Base-by-base conservation (phyloP, 2,888 invertebrate genomes). In the Scrobipalpa atriplicella region DNA sequence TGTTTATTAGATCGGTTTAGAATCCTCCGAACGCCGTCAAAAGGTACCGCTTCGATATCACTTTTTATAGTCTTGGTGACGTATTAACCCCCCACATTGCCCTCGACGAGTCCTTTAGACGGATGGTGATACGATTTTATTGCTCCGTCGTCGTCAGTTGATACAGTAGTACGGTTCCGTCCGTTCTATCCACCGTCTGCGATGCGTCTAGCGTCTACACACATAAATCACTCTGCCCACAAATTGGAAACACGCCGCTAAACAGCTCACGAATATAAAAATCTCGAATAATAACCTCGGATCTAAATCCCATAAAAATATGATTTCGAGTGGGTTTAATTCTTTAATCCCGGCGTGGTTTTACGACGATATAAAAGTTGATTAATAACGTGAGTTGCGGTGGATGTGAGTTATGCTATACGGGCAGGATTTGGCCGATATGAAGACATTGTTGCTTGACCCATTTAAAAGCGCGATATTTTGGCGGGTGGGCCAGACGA, bases 241-340 rank as follows among this genome's bases (percentile, higher is more conserved):
- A 86, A 88, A 91, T 90, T 89, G 84, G 87, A 89, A 88, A 85
- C 83, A 78, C 79, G 82, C 82, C 82, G 81, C 84, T 83, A 81
- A 87, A 85, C 83, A 82, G 78, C 86, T 81, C 79, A 77, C 79
- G 78, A 79, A 83, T 82, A 85, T 86, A 87, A 88, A 84, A 89
- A 83, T 78, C 78, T 80, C 81, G 82, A 88, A 87, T 85, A 85
- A 88, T 86, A 89, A 87, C 84, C 82, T 82, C 82, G 87, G 90
- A 92, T 92, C 90, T 91, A 91, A 91, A 88, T 84, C 81, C 82
- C 88, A 88, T 92, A 91, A 92, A 91, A 90, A 87, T 89, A 91
- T 91, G 88, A 92, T 89, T 91, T 84, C 82, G 82, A 85, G 81
- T 83, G 81, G 83, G 78, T 81, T 85, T 92, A 90, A 90, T 91